Percentiles rank a stretch among this genome's conserved stretches.
Evolutionary conservation across 2,113 vertebrate species (phyloP).

Genomic region (Phalacrocorax carbo): DNA sequence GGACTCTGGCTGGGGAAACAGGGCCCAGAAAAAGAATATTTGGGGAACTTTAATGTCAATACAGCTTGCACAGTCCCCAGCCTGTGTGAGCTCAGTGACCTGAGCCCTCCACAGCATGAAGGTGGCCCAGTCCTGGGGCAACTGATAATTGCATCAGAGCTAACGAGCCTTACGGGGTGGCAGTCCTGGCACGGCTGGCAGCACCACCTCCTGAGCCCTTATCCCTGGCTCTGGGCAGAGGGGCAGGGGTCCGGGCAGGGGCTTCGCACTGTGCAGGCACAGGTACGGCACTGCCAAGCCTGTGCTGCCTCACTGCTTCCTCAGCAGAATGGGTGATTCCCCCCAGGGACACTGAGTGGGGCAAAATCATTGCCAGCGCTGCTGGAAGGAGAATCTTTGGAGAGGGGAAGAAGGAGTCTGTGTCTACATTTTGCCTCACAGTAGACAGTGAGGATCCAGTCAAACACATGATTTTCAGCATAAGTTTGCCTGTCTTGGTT

Average conservation of each 20-base stretch:
- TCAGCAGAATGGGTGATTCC: neutral
- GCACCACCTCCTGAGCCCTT: neutral
- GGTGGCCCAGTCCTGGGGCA: neutral
- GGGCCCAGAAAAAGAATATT: neutral
- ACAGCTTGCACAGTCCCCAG: neutral
- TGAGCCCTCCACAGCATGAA: accelerated
- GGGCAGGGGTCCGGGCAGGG: neutral
- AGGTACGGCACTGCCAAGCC: neutral
- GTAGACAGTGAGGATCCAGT: neutral
- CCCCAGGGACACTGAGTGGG: neutral
- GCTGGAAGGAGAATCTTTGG: neutral
- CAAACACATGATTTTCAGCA: neutral
- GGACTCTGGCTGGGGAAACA: neutral
- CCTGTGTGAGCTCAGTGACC: neutral
- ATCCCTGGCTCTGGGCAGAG: neutral
- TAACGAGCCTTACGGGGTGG: too few relatives aligned
- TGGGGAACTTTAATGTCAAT: neutral
- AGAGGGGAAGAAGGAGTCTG: neutral
- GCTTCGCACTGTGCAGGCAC: neutral
- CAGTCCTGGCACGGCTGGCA: neutral
- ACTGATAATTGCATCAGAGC: accelerated
- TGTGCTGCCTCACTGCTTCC: neutral
- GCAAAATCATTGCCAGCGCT: neutral
- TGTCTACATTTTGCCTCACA: neutral
- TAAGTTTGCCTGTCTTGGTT: neutral